phyloP scores from a whole-genome alignment of 2,888 invertebrate species.

The Ophion ellenae region DNA sequence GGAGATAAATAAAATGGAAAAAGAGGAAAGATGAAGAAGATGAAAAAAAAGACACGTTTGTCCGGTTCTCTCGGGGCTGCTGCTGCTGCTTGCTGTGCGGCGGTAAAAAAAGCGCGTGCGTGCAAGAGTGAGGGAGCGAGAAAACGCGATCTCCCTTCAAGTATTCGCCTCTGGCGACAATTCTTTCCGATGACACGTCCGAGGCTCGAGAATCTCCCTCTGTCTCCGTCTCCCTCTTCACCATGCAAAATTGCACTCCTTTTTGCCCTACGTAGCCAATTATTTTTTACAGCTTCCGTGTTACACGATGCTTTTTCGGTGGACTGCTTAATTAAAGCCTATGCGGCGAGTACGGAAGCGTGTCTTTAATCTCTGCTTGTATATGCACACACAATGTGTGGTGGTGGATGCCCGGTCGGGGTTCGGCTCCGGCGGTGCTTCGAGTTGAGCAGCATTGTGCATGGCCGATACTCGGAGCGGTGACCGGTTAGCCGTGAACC shows the following conservation, averaged over 20 bases:
- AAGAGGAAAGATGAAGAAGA: slow-evolving; percentile 28
- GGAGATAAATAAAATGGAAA: neutral
- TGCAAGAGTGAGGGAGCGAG: slow-evolving; percentile 18
- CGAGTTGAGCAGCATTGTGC: too few species aligned
- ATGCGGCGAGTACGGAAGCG: slow-evolving; percentile 6
- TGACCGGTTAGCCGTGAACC: neutral
- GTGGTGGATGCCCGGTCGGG: too few species aligned
- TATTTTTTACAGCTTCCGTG: slow-evolving; percentile 62
- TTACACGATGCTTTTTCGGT: slow-evolving; percentile 31
- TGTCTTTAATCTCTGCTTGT: slow-evolving; percentile 23
- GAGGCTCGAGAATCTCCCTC: slow-evolving; percentile 9
- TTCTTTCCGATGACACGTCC: slow-evolving; percentile 42
- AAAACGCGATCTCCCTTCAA: slow-evolving; percentile 11
- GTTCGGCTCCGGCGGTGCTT: too few species aligned
- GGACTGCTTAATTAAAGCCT: slow-evolving; percentile 48
- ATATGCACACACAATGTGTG: neutral
- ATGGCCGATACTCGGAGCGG: too few species aligned
- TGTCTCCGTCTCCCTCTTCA: slow-evolving; percentile 6
- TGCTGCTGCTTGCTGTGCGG: slow-evolving; percentile 6
- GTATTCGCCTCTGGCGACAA: slow-evolving; percentile 52
- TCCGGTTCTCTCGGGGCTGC: slow-evolving; percentile 55
- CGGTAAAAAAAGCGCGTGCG: slow-evolving; percentile 21
- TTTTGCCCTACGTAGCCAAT: slow-evolving; percentile 44
- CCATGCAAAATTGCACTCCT: slow-evolving; percentile 39
- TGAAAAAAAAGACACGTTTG: slow-evolving; percentile 59